phyloP scores from a whole-genome alignment of 2,888 invertebrate species.

The Mimachlamys varia region DNA sequence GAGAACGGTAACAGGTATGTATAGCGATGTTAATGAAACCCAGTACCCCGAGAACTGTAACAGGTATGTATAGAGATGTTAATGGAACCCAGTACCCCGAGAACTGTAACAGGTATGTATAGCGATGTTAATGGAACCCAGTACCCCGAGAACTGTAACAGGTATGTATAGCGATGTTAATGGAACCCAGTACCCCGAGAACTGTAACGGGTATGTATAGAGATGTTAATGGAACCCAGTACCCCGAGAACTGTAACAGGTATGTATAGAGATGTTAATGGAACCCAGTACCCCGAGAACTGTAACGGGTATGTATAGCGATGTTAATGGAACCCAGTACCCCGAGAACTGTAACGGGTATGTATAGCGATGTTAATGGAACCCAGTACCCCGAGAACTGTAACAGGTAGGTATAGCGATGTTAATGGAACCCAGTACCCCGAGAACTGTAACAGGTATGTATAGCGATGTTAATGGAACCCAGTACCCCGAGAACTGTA shows the following conservation, averaged over 20 bases:
- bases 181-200: conserved; percentile 7
- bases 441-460: background rate
- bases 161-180: background rate
- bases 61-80: background rate
- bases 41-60: background rate
- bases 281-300: background rate
- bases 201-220: background rate
- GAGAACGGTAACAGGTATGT: background rate
- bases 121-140: background rate
- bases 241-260: background rate
- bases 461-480: background rate
- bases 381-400: background rate
- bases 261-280: background rate
- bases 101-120: background rate
- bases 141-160: background rate
- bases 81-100: conserved; percentile 4
- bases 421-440: conserved; percentile 14
- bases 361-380: background rate
- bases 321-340: conserved; percentile 2
- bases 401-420: background rate
- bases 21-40: background rate
- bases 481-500: background rate
- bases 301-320: background rate
- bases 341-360: background rate
- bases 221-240: background rate